These are phyloP conservation scores for Syrista parreyssii DNA, from an alignment of 2,888 invertebrate genomes.

Conservation along the genomic window DNA sequence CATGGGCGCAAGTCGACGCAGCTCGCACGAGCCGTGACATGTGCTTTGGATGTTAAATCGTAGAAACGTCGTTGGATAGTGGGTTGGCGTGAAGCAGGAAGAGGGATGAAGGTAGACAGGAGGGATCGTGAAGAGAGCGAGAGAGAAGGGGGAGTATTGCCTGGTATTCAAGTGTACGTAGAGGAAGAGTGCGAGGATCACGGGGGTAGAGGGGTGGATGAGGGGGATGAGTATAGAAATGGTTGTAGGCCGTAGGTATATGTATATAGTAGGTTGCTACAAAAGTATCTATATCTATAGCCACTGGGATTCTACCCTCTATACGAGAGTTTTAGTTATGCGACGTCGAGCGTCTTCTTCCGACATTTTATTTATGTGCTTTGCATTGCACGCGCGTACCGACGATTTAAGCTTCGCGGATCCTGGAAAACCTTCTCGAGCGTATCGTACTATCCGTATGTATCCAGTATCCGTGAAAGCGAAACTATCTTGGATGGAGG, in stretches of 20 bases:
- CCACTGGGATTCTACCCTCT: background rate
- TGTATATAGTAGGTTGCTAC: background rate
- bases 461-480: background rate
- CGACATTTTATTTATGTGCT: slow-evolving; percentile 5
- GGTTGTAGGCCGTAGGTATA: background rate
- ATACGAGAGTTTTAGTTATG: slow-evolving; percentile 1
- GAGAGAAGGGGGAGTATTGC: background rate
- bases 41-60: slow-evolving; percentile 7
- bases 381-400: slow-evolving; percentile 3
- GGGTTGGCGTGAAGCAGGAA: background rate
- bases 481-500: background rate
- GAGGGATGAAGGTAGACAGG: background rate
- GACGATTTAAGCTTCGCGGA: background rate
- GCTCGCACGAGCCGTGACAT: slow-evolving; percentile 3
- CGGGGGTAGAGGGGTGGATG: no score
- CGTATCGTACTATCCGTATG: background rate
- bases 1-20: background rate
- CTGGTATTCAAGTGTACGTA: background rate
- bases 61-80: background rate
- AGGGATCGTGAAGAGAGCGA: background rate
- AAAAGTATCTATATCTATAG: background rate
- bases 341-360: background rate
- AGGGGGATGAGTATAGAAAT: background rate
- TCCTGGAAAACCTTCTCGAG: background rate
- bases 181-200: background rate